Conservation (phyloP, 1,140 invertebrate species). For the Pachypsylla venusta region DNA sequence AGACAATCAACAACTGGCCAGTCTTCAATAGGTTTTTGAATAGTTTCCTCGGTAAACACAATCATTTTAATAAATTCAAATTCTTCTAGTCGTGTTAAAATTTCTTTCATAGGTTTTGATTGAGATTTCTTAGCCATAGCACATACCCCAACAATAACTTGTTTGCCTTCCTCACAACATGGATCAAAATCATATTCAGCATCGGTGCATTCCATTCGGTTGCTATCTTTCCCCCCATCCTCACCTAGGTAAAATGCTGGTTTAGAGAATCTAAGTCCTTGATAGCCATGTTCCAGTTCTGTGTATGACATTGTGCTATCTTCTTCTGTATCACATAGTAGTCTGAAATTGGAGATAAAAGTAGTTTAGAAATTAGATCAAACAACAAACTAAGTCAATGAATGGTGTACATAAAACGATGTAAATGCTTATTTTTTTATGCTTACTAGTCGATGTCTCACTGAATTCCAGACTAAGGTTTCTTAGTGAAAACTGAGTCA, state of each 20-base stretch:
- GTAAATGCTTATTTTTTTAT: no score
- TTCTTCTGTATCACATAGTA: no score
- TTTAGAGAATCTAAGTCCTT: conserved; percentile 51
- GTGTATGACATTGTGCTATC: conserved; percentile 78
- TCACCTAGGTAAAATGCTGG: conserved; percentile 52
- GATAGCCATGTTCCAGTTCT: conserved; percentile 76
- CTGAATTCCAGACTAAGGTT: no score
- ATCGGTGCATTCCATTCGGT: conserved; percentile 17
- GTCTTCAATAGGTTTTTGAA: conserved; percentile 83
- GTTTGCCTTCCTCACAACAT: conserved; percentile 34
- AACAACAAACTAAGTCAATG: no score
- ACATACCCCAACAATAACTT: conserved; percentile 90
- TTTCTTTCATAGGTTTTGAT: conserved; percentile 98
- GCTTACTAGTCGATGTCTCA: no score
- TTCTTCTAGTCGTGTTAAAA: conserved; percentile 81
- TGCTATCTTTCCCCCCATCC: conserved; percentile 17
- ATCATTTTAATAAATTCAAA: conserved; percentile 89
- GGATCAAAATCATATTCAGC: conserved; percentile 14
- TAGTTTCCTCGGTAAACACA: conserved; percentile 18
- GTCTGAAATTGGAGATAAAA: no score
- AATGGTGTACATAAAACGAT: no score
- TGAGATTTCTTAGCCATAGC: conserved; percentile 98
- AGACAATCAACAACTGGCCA: conserved; percentile 97
- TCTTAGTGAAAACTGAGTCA: no score
- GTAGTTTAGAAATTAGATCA: no score